Evolutionary conservation across 1,140 invertebrate genomes (phyloP).

Genomic region (Drosophila persimilis): DNA sequence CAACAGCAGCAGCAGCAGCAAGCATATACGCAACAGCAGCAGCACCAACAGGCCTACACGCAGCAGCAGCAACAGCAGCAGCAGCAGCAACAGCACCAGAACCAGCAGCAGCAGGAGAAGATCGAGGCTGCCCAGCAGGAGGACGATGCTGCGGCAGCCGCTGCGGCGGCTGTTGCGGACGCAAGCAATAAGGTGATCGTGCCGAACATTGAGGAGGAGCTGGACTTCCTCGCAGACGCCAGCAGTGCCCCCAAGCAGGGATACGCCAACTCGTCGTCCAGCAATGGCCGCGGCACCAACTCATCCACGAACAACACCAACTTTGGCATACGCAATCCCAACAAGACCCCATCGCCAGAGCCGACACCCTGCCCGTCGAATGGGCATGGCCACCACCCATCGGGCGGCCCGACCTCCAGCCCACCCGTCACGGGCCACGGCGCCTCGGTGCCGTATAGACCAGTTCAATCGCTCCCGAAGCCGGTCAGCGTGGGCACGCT

Average conservation of each 20-base stretch:
- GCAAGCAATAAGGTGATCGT: slow-evolving; percentile 90
- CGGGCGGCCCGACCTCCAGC: slow-evolving; percentile 12
- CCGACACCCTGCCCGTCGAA: slow-evolving; percentile 66
- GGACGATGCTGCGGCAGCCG: slow-evolving; percentile 84
- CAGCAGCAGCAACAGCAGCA: slow-evolving; percentile 83
- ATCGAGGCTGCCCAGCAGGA: slow-evolving; percentile 83
- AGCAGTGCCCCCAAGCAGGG: slow-evolving; percentile 83
- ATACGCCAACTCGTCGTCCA: slow-evolving; percentile 83
- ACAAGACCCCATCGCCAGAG: slow-evolving; percentile 71
- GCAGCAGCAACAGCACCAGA: slow-evolving; percentile 84
- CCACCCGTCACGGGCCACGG: slow-evolving; percentile 12
- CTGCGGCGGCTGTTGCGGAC: slow-evolving; percentile 86
- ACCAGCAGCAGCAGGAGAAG: slow-evolving; percentile 80
- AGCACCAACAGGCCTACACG: slow-evolving; percentile 71
- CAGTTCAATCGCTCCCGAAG: slow-evolving; percentile 82
- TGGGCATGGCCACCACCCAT: slow-evolving; percentile 33
- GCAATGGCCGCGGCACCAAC: slow-evolving; percentile 69
- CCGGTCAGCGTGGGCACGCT: slow-evolving; percentile 85
- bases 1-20: slow-evolving; percentile 79
- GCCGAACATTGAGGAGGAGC: slow-evolving; percentile 93
- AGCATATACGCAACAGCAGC: slow-evolving; percentile 72
- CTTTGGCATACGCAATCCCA: slow-evolving; percentile 79
- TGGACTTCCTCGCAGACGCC: slow-evolving; percentile 89
- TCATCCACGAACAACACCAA: slow-evolving; percentile 75
- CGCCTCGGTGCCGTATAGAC: slow-evolving; percentile 21